Conservation (phyloP, 2,113 vertebrate species). For the Malaclemys terrapin region DNA sequence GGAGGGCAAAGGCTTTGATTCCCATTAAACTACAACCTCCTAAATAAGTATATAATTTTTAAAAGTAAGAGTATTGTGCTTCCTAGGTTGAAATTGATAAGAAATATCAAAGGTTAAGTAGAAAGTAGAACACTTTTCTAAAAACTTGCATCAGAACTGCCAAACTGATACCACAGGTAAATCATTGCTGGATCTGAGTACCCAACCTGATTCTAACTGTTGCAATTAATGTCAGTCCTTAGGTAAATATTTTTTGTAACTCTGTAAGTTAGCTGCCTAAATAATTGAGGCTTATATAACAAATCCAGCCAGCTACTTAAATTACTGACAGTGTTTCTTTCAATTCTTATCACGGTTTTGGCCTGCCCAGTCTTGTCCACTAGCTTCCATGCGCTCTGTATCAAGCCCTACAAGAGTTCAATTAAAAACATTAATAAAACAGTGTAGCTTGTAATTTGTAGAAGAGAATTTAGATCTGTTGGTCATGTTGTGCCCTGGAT, state of each 20-base stretch:
- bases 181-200: neutral
- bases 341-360: neutral
- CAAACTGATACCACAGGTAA: neutral
- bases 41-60: neutral
- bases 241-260: constrained; percentile 10
- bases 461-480: neutral
- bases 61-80: neutral
- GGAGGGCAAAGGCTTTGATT: neutral
- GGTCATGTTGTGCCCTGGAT: neutral
- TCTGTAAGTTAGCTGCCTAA: neutral
- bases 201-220: neutral
- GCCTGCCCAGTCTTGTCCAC: neutral
- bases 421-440: neutral
- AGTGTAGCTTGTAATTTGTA: neutral
- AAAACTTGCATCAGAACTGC: neutral
- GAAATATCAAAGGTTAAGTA: neutral
- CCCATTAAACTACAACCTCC: neutral
- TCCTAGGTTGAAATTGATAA: neutral
- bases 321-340: constrained; percentile 7
- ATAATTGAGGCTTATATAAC: neutral
- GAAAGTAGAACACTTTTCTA: neutral
- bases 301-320: neutral
- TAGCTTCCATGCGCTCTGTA: neutral
- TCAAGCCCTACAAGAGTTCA: neutral
- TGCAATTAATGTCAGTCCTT: neutral